A percentile compares a stretch with the other conserved stretches of the same genome.
phyloP scores from a whole-genome alignment of 2,797 vertebrate species.

The Chrosomus eos region DNA sequence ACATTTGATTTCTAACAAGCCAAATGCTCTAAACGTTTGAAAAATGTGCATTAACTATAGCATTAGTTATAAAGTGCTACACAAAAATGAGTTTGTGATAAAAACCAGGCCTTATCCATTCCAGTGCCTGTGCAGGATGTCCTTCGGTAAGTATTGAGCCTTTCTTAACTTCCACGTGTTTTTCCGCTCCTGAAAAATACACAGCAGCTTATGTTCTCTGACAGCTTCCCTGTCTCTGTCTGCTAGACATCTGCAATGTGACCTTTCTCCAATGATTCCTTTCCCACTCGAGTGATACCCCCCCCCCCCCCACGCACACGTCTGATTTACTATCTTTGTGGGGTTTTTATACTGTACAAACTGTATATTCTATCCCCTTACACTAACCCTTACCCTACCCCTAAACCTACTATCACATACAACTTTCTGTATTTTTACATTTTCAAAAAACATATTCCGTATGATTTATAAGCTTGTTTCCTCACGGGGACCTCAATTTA shows the following conservation, averaged over 20 bases:
- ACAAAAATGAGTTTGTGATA: conserved; percentile 27
- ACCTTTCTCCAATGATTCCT: conserved; percentile 25
- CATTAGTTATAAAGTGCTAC: not conserved
- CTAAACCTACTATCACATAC: too few relatives aligned
- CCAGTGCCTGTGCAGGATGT: conserved; percentile 2
- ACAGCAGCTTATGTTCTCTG: conserved; percentile 35
- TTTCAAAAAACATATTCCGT: too few relatives aligned
- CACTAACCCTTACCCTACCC: too few relatives aligned
- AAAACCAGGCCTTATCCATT: conserved; percentile 11
- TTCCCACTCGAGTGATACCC: conserved; percentile 5
- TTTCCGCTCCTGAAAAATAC: conserved; percentile 9
- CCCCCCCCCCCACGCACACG: not conserved
- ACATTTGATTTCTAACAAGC: not conserved
- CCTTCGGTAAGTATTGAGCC: not conserved
- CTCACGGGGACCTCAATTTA: too few relatives aligned
- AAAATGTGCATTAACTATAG: not conserved
- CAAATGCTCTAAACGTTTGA: not conserved
- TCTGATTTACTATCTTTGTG: too few relatives aligned
- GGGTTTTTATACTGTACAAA: too few relatives aligned
- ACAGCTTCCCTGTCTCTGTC: conserved; percentile 19
- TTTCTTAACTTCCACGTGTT: conserved; percentile 31
- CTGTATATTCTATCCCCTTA: too few relatives aligned
- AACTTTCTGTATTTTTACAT: too few relatives aligned
- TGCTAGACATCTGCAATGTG: conserved; percentile 46
- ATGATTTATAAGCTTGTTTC: too few relatives aligned